Evolutionary conservation across 2,888 invertebrate genomes (phyloP).

Genomic region (Stenichneumon culpator): DNA sequence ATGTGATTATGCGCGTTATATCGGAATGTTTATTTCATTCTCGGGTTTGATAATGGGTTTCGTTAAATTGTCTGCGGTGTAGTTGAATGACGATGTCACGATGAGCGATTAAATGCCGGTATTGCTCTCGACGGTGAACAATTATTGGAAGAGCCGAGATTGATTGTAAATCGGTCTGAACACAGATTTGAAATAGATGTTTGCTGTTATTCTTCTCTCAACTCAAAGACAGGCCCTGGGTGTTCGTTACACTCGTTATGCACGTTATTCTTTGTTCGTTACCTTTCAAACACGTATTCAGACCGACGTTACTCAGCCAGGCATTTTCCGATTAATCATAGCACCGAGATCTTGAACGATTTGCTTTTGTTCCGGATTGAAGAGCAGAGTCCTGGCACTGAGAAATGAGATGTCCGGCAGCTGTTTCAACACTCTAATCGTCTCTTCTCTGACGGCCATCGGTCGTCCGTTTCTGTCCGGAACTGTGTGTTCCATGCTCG

Average conservation of each 20-base stretch:
- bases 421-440: conserved; percentile 81
- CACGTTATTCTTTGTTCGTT: conserved; percentile 49
- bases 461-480: conserved; percentile 81
- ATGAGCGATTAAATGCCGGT: conserved; percentile 55
- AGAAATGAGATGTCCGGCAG: conserved; percentile 83
- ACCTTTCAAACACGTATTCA: conserved; percentile 82
- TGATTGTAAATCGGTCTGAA: conserved; percentile 79
- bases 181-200: conserved; percentile 80
- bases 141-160: conserved; percentile 73
- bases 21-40: conserved; percentile 72
- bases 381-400: conserved; percentile 82
- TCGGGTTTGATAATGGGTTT: not conserved
- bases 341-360: conserved; percentile 82
- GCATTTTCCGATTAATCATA: conserved; percentile 84
- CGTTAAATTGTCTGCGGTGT: not conserved
- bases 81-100: conserved; percentile 43
- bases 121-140: conserved; percentile 76
- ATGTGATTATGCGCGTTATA: conserved; percentile 44
- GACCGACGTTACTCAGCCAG: conserved; percentile 85
- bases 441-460: conserved; percentile 80
- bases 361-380: conserved; percentile 82
- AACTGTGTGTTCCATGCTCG: conserved; percentile 77
- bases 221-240: conserved; percentile 39
- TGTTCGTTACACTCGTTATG: conserved; percentile 37
- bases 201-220: conserved; percentile 26